phyloP scores from a whole-genome alignment of 2,113 vertebrate species.

The Rhinogobius similis region DNA sequence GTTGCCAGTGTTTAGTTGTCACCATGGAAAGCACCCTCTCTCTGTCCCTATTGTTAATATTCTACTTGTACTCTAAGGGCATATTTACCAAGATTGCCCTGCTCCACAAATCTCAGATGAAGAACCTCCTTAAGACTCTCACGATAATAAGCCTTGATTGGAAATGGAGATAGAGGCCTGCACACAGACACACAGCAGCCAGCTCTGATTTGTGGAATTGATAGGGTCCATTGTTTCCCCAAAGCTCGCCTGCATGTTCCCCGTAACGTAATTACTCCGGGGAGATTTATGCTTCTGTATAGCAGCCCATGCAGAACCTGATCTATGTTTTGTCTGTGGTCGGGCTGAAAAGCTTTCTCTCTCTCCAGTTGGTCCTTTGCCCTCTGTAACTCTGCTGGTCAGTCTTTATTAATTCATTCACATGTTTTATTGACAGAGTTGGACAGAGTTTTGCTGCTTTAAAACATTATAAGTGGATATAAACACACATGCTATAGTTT shows the following conservation, averaged over 20 bases:
- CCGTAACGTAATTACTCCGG: conserved; percentile 95
- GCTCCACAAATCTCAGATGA: conserved; percentile 57
- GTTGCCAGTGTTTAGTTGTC: conserved; percentile 53
- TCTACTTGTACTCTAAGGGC: conserved; percentile 41
- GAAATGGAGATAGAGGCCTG: conserved; percentile 80
- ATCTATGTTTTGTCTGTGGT: conserved; percentile 91
- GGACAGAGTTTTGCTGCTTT: neutral
- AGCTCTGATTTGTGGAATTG: conserved; percentile 84
- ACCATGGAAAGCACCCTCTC: conserved; percentile 44
- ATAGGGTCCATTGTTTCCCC: conserved; percentile 91
- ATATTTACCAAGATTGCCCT: conserved; percentile 42
- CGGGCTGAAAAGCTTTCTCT: conserved; percentile 82
- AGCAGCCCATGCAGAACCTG: conserved; percentile 88
- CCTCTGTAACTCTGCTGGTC: conserved; percentile 76
- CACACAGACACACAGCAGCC: conserved; percentile 72
- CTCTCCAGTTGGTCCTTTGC: conserved; percentile 90
- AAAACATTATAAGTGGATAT: neutral
- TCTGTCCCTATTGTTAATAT: conserved; percentile 70
- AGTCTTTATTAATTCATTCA: conserved; percentile 66
- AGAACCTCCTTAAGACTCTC: conserved; percentile 78
- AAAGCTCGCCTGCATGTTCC: conserved; percentile 85
- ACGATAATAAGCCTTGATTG: conserved; percentile 88
- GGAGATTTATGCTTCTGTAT: conserved; percentile 91
- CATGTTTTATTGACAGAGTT: conserved; percentile 29
- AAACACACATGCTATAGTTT: neutral